Conservation (phyloP, 2,797 vertebrate species). For the Distichodus sexfasciatus region DNA sequence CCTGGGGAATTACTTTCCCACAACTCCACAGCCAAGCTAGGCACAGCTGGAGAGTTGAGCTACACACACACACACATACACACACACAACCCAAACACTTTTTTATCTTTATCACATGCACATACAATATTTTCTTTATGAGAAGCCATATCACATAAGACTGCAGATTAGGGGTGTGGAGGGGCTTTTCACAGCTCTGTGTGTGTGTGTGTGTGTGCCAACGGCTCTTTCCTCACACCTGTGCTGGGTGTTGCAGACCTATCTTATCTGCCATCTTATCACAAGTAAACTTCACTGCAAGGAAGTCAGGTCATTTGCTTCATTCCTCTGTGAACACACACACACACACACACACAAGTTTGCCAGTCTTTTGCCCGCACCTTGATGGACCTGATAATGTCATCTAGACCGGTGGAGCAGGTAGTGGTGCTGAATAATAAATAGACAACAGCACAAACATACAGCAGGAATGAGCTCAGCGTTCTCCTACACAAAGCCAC, state of each 20-base stretch:
- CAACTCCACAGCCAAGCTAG: constrained; percentile 16
- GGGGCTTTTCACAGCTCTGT: not conserved
- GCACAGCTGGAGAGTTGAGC: not conserved
- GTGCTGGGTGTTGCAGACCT: constrained; percentile 1
- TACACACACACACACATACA: constrained; percentile 22
- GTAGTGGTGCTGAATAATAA: constrained; percentile 67
- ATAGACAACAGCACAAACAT: constrained; percentile 48
- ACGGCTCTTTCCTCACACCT: constrained; percentile 13
- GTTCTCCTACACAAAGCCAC: too few relatives aligned
- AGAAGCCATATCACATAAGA: not conserved
- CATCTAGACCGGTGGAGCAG: constrained; percentile 62
- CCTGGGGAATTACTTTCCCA: constrained; percentile 6
- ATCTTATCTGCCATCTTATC: constrained; percentile 38
- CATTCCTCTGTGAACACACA: not conserved
- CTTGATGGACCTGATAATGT: constrained; percentile 68
- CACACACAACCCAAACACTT: constrained; percentile 53
- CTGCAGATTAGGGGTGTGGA: not conserved
- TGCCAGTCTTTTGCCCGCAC: constrained; percentile 36
- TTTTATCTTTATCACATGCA: not conserved
- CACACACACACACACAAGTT: constrained; percentile 7
- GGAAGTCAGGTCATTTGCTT: constrained; percentile 12
- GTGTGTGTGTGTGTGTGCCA: constrained; percentile 1
- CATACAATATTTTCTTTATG: not conserved
- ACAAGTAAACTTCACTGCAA: constrained; percentile 3
- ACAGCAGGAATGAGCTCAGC: not conserved